Conservation (phyloP, 2,888 invertebrate genomes). For the Arctia plantaginis region DNA sequence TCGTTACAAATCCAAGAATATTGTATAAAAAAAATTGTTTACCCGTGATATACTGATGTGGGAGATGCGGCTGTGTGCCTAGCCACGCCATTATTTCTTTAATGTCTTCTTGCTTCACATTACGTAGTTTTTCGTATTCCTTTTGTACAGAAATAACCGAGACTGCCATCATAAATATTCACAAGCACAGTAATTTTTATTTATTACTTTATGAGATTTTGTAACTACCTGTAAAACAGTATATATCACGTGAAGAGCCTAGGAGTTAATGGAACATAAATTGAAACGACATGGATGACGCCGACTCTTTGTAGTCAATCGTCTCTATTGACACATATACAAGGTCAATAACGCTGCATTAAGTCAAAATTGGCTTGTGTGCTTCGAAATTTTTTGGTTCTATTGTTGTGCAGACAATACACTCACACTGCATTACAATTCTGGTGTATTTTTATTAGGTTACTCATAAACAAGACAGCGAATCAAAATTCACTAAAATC, state of each 20-base stretch:
- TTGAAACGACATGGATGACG: conserved; percentile 32
- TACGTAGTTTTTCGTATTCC: conserved; percentile 86
- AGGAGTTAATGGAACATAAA: conserved; percentile 43
- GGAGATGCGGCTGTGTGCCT: conserved; percentile 87
- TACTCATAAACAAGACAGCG: neutral
- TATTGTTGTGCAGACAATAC: neutral
- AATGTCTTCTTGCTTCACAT: conserved; percentile 86
- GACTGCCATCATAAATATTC: conserved; percentile 53
- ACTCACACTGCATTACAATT: neutral
- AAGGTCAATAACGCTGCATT: conserved; percentile 37
- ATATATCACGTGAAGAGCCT: conserved; percentile 33
- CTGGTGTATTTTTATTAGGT: neutral
- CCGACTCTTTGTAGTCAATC: conserved; percentile 43
- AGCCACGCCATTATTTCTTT: conserved; percentile 86
- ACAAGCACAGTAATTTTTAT: conserved; percentile 11
- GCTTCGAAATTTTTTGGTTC: neutral
- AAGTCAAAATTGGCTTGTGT: conserved; percentile 10
- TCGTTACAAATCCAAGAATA: neutral
- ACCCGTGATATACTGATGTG: conserved; percentile 80
- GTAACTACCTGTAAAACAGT: conserved; percentile 10
- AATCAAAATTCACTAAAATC: neutral
- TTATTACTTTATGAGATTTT: conserved; percentile 8
- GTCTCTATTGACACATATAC: conserved; percentile 47
- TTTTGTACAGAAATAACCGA: conserved; percentile 57
- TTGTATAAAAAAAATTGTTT: conserved; percentile 32